phyloP scores from a whole-genome alignment of 53 echinoderm and acorn worm genomes.

The Echinometra lucunter region DNA sequence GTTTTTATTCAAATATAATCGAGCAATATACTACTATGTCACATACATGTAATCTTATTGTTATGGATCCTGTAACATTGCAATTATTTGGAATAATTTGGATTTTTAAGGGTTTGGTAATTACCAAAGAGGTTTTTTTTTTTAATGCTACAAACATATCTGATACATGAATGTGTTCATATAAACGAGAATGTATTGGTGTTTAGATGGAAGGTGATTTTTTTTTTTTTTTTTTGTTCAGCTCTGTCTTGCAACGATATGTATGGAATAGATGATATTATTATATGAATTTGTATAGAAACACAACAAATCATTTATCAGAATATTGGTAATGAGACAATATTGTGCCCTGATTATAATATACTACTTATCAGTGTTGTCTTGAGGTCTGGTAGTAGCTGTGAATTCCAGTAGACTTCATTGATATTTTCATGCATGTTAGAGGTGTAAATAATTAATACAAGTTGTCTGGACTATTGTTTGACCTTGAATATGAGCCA shows the following conservation, averaged over 20 bases:
- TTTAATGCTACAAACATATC: neutral
- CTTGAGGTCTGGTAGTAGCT: neutral
- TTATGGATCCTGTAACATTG: too few species aligned
- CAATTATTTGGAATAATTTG: too few species aligned
- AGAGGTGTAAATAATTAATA: neutral
- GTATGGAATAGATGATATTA: slow-evolving; percentile 11
- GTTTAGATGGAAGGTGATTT: neutral
- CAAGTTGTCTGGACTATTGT: neutral
- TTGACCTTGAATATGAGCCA: neutral
- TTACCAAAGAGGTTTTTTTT: neutral
- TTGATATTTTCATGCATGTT: neutral
- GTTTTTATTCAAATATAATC: neutral
- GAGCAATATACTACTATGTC: too few species aligned
- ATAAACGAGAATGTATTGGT: neutral
- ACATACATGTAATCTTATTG: too few species aligned
- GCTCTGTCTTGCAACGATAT: neutral
- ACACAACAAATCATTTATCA: slow-evolving; percentile 33
- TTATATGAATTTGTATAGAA: neutral
- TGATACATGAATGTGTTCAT: neutral
- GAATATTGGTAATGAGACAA: neutral
- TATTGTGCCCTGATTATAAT: neutral
- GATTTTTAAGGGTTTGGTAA: too few species aligned
- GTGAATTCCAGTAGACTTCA: neutral
- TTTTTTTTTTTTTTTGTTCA: neutral
- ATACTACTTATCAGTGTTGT: neutral